Conservation (phyloP, 2,888 invertebrate species). For the Crioceris asparagi region DNA sequence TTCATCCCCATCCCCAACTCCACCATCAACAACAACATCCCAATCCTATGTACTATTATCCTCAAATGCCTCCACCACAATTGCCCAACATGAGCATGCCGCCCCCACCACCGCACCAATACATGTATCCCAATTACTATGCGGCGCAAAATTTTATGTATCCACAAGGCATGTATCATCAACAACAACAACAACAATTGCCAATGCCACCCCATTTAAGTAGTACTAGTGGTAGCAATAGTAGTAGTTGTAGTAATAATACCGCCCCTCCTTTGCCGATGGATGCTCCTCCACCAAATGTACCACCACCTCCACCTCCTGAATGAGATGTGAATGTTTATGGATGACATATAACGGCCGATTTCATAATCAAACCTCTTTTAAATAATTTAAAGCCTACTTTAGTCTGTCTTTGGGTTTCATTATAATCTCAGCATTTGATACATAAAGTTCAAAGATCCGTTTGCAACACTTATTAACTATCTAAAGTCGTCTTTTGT, state of each 20-base stretch:
- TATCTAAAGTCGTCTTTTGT: too few species aligned
- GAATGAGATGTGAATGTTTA: conserved; percentile 16
- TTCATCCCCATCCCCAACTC: conserved; percentile 13
- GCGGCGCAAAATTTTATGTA: conserved; percentile 31
- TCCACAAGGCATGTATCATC: conserved; percentile 27
- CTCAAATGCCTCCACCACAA: conserved; percentile 21
- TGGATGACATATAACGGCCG: too few species aligned
- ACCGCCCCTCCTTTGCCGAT: conserved; percentile 42
- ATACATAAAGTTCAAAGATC: too few species aligned
- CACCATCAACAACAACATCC: conserved; percentile 13
- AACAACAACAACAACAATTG: conserved; percentile 22
- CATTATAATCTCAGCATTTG: too few species aligned
- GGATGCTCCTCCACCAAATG: conserved; percentile 51
- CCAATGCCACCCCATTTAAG: conserved; percentile 12
- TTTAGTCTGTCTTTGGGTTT: too few species aligned
- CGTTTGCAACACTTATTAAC: too few species aligned
- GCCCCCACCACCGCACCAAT: conserved; percentile 24
- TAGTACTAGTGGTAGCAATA: too few species aligned
- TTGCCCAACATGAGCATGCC: conserved; percentile 26
- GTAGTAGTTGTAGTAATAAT: too few species aligned
- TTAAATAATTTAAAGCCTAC: too few species aligned
- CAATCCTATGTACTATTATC: conserved; percentile 25
- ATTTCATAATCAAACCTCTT: too few species aligned
- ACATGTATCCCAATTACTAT: conserved; percentile 21
- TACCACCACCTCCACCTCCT: conserved; percentile 51